Base-by-base conservation (phyloP, 2,113 vertebrate species). In the Malaclemys terrapin region DNA sequence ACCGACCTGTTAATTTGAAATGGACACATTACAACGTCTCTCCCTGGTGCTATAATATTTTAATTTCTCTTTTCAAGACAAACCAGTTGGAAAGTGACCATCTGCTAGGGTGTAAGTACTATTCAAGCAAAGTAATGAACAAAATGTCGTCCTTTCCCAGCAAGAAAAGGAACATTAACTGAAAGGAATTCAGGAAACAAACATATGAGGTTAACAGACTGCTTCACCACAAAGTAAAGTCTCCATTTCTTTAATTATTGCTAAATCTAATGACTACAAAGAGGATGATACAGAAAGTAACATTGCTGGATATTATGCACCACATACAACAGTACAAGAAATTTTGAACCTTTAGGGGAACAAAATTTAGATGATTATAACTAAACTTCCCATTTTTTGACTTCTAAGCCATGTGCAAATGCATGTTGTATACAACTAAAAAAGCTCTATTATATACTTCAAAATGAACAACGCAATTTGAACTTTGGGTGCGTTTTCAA, bases 11-110 rank as follows among this genome's bases (percentile, higher is more conserved):
- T 98, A 98, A 98, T 98, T 98, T 98, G 97, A 98, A 98, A 97
- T 94, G 95, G 95, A 98, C 91, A 98, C 95, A 98, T 98, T 98
- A 98, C 86, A 96, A 95, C 84, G 96, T 90, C 96, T 99, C 98
- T 99, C 98, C 94, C 96, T 52, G 98, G 98, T 96, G 95, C 98
- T 96, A 97, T 98, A 98, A 98, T 98, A 98, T 98, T 99, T 99
- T 98, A 98, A 99, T 99, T 99, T 96, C 97, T 97, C 98, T 98
- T 98, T 97, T 98, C 98, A 98, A 98, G 98, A 98, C 98, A 99
- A 99, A 99, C 98, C 98, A 99, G 98, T 99, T 98, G 98, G 98
- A 99, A 99, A 99, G 98, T 99, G 98, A 99, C 99, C 98, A 99
- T 99, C 99, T 99, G 98, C 97, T 98, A 97, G 96, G 97, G 97